Conservation (phyloP, 2,797 vertebrate species). For the Spinus pinus region DNA sequence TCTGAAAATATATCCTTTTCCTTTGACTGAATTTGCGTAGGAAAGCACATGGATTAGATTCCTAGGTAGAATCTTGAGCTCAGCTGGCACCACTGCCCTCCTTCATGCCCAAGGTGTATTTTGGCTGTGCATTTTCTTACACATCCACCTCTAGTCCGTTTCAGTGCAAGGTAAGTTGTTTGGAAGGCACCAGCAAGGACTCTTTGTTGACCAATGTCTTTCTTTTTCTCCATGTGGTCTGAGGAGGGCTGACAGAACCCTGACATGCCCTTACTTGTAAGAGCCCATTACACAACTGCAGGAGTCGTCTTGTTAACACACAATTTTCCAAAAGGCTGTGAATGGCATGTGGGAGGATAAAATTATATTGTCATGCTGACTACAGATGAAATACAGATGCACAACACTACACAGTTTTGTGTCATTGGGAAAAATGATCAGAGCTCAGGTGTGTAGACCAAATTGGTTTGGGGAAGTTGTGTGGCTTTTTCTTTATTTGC, state of each 20-base stretch:
- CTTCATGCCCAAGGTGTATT: not conserved
- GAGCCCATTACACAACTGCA: not conserved
- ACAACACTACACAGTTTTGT: not conserved
- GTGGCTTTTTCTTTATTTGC: not conserved
- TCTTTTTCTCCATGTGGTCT: not conserved
- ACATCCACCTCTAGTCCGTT: not conserved
- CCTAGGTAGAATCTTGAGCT: not conserved
- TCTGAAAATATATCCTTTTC: not conserved
- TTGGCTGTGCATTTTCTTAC: not conserved
- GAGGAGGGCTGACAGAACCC: fast-evolving
- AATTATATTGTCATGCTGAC: not conserved
- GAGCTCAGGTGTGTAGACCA: not conserved
- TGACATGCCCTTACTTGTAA: not conserved
- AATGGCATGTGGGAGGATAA: not conserved
- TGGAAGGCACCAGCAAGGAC: not conserved
- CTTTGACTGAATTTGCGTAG: not conserved
- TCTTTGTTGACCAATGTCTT: not conserved
- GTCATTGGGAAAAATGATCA: not conserved
- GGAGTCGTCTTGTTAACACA: not conserved
- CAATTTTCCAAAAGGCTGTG: not conserved
- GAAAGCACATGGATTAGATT: not conserved
- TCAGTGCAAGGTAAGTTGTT: not conserved
- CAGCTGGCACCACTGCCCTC: not conserved
- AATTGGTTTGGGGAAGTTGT: not conserved
- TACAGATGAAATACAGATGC: not conserved